Evolutionary conservation across 2,113 vertebrate species (phyloP), one percentile per base, ranked within the genome.

Genomic region (Anseranas semipalmata): DNA sequence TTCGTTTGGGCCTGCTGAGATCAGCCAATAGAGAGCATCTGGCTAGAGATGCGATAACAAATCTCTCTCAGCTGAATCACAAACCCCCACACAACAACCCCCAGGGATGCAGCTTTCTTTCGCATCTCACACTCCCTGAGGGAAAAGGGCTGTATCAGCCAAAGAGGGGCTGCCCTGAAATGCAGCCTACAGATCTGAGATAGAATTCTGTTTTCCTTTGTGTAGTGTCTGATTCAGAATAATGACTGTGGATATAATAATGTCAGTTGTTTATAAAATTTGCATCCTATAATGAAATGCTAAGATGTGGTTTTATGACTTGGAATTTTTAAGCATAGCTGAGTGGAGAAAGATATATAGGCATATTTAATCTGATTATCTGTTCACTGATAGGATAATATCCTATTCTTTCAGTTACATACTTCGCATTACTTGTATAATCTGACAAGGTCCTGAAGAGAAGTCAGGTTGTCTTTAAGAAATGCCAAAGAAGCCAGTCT

Each of bases 361-460:
- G 41, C 45, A 84, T 62, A 89, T 90, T 93, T 92, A 92, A 95
- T 93, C 53, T 48, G 35, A 92, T 86, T 85, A 92, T 79, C 41
- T 3, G 2, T 86, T 87, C 68, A 63, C 24, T 72, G 72, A 67
- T 59, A 62, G 87, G n/a, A 86, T 35, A 77, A 89, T 55, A 72
- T 88, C 78, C 85, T 90, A 30, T 70, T 58, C 81, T 85, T 95
- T 90, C 4, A 19, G 52, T 59, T 80, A 70, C 7, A 19, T 65
- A 39, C 18, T 72, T 95, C 28, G 30, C 37, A 67, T 91, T 83
- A 41, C 72, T 92, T 85, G 59, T 73, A 30, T 71, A 78, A 92
- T 90, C 92, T 94, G 82, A 88, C 43, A 78, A 48, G 63, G 56
- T 86, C 32, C 63, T 66, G 53, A 86, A 67, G 22, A 89, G 68